Evolutionary conservation across 2,797 vertebrate genomes (phyloP), one percentile per base, ranked within the genome.

Genomic region (Onychomys arenicola): DNA sequence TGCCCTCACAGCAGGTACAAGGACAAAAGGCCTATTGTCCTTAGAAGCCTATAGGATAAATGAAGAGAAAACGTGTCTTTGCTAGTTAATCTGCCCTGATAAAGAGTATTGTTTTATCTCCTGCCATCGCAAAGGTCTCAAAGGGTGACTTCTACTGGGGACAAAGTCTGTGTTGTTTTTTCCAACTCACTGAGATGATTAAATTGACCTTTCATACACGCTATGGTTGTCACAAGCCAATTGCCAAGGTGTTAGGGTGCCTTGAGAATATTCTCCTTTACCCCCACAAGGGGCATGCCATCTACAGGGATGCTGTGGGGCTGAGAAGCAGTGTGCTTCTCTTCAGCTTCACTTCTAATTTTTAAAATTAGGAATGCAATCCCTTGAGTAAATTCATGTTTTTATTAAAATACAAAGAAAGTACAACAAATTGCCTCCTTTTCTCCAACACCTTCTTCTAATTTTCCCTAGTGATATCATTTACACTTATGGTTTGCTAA

Each of bases 11-110:
- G 93, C 93, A 98, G 97, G 98, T 98, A 52, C 95, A 95, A 96
- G 96, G 98, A 98, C 98, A 98, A 93, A 96, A 98, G 97, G 93
- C 86, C 43, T 65, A 98, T 97, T 98, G 97, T 98, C 97, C 93
- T 95, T 85, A 73, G 67, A 76, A 97, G 88, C 91, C 94, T 89
- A 98, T 43, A 98, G 97, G 97, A 98, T 94, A 98, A 98, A 97
- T 88, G 73, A 21, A 96, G 93, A 97, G 93, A 95, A 96, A 97
- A 76, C 90, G 80, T 84, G 97, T 78, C 97, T 85, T 65, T 96
- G 86, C 96, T 76, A 77, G 98, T 97, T 96, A 96, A 97, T 96
- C 92, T 96, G 92, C 0, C 0, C 94, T 0, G 2, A 96, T 32
- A 96, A 96, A 96, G 98, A 95, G 91, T 46, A 90, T 91, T 97